phyloP scores from a whole-genome alignment of 2,113 vertebrate genomes.

The Oostethus manadensis region DNA sequence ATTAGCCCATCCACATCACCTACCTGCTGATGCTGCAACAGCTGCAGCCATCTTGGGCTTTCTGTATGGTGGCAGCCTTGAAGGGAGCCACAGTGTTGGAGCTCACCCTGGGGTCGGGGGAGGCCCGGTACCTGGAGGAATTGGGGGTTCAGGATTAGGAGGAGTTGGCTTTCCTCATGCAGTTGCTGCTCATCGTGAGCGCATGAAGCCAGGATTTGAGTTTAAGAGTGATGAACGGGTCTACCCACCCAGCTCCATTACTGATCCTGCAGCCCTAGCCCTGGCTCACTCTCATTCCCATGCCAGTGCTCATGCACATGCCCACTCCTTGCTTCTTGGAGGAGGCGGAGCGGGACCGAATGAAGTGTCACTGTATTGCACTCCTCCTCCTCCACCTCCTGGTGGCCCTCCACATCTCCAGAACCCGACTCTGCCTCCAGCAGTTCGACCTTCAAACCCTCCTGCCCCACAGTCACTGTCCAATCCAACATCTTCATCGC shows the following conservation, averaged over 20 bases:
- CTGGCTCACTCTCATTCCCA: constrained; percentile 73
- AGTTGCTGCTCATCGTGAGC: constrained; percentile 81
- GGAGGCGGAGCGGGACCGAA: constrained; percentile 58
- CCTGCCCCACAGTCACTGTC: constrained; percentile 64
- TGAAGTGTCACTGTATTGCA: constrained; percentile 72
- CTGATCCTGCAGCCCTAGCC: constrained; percentile 64
- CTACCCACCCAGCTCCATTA: constrained; percentile 61
- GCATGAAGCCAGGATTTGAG: constrained; percentile 92
- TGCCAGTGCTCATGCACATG: constrained; percentile 51
- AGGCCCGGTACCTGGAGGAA: constrained; percentile 71
- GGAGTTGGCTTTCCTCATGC: constrained; percentile 73
- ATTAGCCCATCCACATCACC: constrained; percentile 70
- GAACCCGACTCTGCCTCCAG: constrained; percentile 56
- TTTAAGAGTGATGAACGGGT: constrained; percentile 76
- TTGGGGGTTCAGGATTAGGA: constrained; percentile 69
- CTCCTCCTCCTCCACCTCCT: constrained; percentile 67
- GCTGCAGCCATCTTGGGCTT: constrained; percentile 77
- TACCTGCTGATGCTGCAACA: constrained; percentile 73
- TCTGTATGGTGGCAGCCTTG: constrained; percentile 72
- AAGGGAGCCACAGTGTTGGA: constrained; percentile 64
- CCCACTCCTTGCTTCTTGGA: constrained; percentile 71
- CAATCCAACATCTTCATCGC: constrained; percentile 60
- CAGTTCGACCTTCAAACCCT: constrained; percentile 65
- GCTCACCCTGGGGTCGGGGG: constrained; percentile 66
- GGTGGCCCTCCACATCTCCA: constrained; percentile 62